These are phyloP conservation scores for Sitophilus oryzae DNA, from an alignment of 1,140 invertebrate species.

Conservation along the genomic window DNA sequence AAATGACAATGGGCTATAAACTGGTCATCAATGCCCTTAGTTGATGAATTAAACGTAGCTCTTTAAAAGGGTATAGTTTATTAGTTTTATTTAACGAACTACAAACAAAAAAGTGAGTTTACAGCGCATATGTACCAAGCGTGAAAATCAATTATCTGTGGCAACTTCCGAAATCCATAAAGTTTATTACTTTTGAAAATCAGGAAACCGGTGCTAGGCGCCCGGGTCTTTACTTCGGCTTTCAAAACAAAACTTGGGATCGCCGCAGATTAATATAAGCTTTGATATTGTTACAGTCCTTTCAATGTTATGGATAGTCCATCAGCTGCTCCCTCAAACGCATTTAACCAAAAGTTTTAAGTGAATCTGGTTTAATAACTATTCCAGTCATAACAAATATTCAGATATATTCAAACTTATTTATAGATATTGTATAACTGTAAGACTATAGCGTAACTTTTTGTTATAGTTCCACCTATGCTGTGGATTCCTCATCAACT, in stretches of 20 bases:
- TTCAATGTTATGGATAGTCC: conserved; percentile 22
- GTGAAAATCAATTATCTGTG: conserved; percentile 17
- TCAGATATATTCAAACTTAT: too few species aligned
- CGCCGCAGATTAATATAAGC: conserved; percentile 23
- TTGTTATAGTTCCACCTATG: conserved; percentile 78
- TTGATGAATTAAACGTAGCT: too few species aligned
- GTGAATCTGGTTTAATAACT: too few species aligned
- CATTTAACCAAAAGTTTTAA: conserved; percentile 14
- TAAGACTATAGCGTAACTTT: too few species aligned
- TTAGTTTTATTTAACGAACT: too few species aligned
- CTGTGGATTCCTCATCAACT: conserved; percentile 86
- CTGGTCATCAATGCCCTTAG: too few species aligned
- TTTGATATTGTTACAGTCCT: conserved; percentile 24
- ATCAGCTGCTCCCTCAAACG: conserved; percentile 10
- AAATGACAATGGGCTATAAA: too few species aligned
- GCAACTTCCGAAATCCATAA: conserved; percentile 16
- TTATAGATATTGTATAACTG: too few species aligned
- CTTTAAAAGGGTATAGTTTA: too few species aligned
- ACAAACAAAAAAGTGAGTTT: too few species aligned
- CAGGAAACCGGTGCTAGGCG: conserved; percentile 10
- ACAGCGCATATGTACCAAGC: too few species aligned
- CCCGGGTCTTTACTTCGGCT: conserved; percentile 14
- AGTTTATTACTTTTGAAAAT: conserved; percentile 18
- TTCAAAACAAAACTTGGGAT: conserved; percentile 25
- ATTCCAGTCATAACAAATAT: too few species aligned